Conservation (phyloP, 2,888 invertebrate genomes). For the Agapostemon virescens region DNA sequence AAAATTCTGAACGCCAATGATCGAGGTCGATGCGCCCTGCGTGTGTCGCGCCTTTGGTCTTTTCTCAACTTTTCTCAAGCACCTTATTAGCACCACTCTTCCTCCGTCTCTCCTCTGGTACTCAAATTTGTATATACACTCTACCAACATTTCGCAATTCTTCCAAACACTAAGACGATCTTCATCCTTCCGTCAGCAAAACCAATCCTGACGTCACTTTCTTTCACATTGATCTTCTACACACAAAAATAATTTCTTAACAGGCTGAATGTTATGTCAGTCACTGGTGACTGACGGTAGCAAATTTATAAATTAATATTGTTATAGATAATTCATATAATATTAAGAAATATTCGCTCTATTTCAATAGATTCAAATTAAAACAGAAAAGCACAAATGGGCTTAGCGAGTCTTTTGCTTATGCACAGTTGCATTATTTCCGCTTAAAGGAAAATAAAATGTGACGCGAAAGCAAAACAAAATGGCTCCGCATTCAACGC, state of each 20-base stretch:
- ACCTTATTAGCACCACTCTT: slow-evolving; percentile 62
- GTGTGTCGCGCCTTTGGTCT: slow-evolving; percentile 37
- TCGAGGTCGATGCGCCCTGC: slow-evolving; percentile 45
- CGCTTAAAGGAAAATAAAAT: too few relatives aligned
- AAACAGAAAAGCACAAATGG: too few relatives aligned
- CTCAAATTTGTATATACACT: slow-evolving; percentile 26
- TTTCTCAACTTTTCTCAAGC: slow-evolving; percentile 53
- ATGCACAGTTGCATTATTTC: too few relatives aligned
- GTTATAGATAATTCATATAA: too few relatives aligned
- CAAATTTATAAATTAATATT: too few relatives aligned
- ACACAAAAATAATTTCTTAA: not conserved
- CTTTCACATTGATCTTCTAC: not conserved
- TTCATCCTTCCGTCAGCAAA: not conserved
- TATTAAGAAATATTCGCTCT: too few relatives aligned
- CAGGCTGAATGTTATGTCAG: too few relatives aligned
- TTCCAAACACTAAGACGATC: not conserved
- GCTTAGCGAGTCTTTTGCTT: too few relatives aligned
- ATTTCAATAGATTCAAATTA: too few relatives aligned
- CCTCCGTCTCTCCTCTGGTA: slow-evolving; percentile 39
- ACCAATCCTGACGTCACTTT: not conserved
- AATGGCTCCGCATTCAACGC: too few relatives aligned
- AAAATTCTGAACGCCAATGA: slow-evolving; percentile 59
- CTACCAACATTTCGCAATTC: not conserved
- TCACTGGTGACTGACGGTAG: too few relatives aligned
- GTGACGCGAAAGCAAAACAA: too few relatives aligned